Conservation (phyloP, 2,888 invertebrate genomes). For the Ditylenchus weischeri region DNA sequence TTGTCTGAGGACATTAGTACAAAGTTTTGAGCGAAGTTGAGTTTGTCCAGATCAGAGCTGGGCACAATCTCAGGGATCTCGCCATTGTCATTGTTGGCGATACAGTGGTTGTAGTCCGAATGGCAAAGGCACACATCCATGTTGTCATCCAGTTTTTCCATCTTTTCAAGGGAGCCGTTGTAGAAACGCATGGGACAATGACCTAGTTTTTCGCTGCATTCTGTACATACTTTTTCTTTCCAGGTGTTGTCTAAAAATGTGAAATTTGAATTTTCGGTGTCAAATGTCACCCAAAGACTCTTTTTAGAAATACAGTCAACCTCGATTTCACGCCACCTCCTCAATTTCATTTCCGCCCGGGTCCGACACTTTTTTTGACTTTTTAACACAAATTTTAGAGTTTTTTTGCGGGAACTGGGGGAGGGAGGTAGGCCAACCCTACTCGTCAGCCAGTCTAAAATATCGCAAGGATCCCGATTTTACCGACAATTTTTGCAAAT, state of each 20-base stretch:
- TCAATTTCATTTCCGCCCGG: no score
- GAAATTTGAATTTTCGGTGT: background rate
- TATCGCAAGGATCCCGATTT: no score
- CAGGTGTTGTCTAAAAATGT: constrained; percentile 50
- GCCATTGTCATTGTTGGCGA: constrained; percentile 51
- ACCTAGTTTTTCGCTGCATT: constrained; percentile 51
- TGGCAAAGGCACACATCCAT: constrained; percentile 57
- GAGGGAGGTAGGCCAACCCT: no score
- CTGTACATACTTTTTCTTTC: constrained; percentile 56
- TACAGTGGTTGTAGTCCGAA: constrained; percentile 55
- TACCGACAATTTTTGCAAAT: no score
- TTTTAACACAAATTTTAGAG: no score
- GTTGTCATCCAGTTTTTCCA: constrained; percentile 24
- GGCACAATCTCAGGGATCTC: constrained; percentile 56
- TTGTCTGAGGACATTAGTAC: constrained; percentile 19
- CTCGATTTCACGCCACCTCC: no score
- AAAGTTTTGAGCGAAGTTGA: constrained; percentile 34
- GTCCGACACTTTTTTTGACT: no score
- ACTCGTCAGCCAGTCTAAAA: no score
- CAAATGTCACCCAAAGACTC: background rate
- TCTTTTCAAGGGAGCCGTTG: background rate
- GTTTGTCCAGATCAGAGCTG: constrained; percentile 41
- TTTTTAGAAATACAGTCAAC: no score
- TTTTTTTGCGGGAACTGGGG: no score
- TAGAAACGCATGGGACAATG: constrained; percentile 57